phyloP scores from a whole-genome alignment of 2,888 invertebrate genomes.

The Rhyacophila evoluta region DNA sequence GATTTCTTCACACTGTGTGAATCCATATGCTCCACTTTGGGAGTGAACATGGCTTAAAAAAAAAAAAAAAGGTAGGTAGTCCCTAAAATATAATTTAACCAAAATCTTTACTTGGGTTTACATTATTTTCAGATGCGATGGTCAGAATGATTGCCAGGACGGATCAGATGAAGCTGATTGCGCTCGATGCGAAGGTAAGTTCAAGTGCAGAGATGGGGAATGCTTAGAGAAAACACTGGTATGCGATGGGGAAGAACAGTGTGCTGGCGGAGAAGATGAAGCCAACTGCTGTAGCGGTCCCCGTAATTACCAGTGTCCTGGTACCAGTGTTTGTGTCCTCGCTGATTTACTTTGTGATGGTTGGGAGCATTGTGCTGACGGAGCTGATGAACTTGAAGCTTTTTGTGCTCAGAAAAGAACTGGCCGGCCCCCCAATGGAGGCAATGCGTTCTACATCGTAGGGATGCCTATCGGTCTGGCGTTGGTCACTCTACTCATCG shows the following conservation, averaged over 20 bases:
- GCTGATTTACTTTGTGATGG: conserved; percentile 79
- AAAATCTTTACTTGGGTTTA: too few species aligned
- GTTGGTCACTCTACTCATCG: conserved; percentile 68
- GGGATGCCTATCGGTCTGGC: conserved; percentile 70
- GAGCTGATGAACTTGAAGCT: conserved; percentile 80
- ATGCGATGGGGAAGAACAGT: conserved; percentile 76
- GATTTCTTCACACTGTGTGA: too few species aligned
- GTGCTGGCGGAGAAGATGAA: conserved; percentile 78
- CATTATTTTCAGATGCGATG: conserved; percentile 73
- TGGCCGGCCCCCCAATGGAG: conserved; percentile 57
- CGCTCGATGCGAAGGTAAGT: conserved; percentile 52
- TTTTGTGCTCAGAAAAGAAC: conserved; percentile 69
- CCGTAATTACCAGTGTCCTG: conserved; percentile 78
- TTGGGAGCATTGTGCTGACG: conserved; percentile 82
- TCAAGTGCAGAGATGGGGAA: conserved; percentile 59
- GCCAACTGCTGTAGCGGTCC: conserved; percentile 75
- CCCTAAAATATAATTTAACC: too few species aligned
- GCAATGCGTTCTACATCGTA: conserved; percentile 70
- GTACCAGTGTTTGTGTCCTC: conserved; percentile 79
- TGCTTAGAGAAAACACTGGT: conserved; percentile 74
- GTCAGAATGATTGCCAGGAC: conserved; percentile 85
- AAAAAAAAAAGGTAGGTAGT: too few species aligned
- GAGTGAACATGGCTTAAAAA: too few species aligned
- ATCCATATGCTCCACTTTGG: too few species aligned
- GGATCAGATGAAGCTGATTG: conserved; percentile 74